These are phyloP conservation scores for Hesperia comma DNA, from an alignment of 2,888 invertebrate genomes.

Conservation along the genomic window DNA sequence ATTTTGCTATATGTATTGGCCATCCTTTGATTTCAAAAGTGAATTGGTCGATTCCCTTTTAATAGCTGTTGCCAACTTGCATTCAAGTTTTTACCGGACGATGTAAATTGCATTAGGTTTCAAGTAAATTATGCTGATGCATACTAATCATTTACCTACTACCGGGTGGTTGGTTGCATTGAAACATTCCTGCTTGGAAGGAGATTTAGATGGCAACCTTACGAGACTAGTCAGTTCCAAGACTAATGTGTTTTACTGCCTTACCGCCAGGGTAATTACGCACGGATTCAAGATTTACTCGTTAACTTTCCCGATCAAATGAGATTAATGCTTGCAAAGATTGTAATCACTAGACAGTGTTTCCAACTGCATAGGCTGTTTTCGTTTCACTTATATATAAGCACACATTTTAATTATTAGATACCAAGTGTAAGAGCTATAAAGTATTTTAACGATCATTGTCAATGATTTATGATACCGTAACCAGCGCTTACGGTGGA, in stretches of 20 bases:
- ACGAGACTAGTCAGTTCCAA: conserved; percentile 33
- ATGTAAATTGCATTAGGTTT: not conserved
- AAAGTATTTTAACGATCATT: conserved; percentile 49
- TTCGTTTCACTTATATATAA: conserved; percentile 31
- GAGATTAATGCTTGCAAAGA: conserved; percentile 48
- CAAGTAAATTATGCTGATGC: conserved; percentile 1
- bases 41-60: not conserved
- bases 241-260: conserved; percentile 41
- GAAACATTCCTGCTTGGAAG: conserved; percentile 31
- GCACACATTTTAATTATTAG: conserved; percentile 63
- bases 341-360: conserved; percentile 46
- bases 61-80: not conserved
- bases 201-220: conserved; percentile 33
- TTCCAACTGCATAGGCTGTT: conserved; percentile 42
- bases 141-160: conserved; percentile 23
- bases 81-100: not conserved
- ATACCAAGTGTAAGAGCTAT: conserved; percentile 58
- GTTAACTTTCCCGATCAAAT: conserved; percentile 48
- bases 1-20: not conserved
- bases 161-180: conserved; percentile 26
- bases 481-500: conserved; percentile 50
- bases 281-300: conserved; percentile 45
- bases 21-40: conserved; percentile 6
- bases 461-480: conserved; percentile 61
- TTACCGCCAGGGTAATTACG: conserved; percentile 42